These are phyloP conservation scores for Catharus bicknelli DNA, from an alignment of 2,113 vertebrate species.

Conservation along the genomic window DNA sequence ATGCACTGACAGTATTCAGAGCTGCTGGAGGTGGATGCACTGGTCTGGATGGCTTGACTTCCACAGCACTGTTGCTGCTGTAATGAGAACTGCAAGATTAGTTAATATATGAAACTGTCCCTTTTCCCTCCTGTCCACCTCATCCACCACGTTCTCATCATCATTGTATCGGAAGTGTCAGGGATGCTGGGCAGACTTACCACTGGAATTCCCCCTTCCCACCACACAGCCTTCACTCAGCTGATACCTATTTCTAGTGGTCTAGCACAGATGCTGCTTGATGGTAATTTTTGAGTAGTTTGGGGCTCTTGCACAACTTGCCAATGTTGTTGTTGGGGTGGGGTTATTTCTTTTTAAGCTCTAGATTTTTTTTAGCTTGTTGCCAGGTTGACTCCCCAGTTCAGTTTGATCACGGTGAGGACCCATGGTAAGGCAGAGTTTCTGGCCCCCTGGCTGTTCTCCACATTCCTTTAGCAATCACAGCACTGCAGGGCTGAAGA, in stretches of 20 bases:
- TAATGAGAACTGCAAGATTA: slow-evolving; percentile 41
- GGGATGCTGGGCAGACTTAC: slow-evolving; percentile 40
- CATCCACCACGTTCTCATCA: not conserved
- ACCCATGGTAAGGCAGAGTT: not conserved
- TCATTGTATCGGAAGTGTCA: not conserved
- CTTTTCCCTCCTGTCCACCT: not conserved
- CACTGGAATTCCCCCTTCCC: slow-evolving; percentile 40
- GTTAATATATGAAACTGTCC: slow-evolving; percentile 13
- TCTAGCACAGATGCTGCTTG: slow-evolving; percentile 29
- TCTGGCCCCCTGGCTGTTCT: not conserved
- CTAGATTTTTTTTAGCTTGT: slow-evolving; percentile 10
- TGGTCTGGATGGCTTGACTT: slow-evolving; percentile 40
- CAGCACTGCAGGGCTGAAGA: not conserved
- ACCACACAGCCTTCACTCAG: not conserved
- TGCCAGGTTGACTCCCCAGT: not conserved
- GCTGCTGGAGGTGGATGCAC: slow-evolving; percentile 56
- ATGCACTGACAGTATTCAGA: slow-evolving; percentile 52
- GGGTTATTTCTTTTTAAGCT: not conserved
- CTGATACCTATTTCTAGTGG: slow-evolving; percentile 10
- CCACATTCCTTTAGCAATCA: slow-evolving; percentile 6
- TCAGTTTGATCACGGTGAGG: not conserved
- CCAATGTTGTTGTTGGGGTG: slow-evolving; percentile 15
- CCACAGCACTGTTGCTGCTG: slow-evolving; percentile 56
- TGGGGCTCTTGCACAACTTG: slow-evolving; percentile 39
- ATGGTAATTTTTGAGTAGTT: slow-evolving; percentile 44